A percentile compares a stretch with the other conserved stretches of the same genome.
phyloP scores from a whole-genome alignment of 2,888 invertebrate species.

The Eristalinus sepulchralis region DNA sequence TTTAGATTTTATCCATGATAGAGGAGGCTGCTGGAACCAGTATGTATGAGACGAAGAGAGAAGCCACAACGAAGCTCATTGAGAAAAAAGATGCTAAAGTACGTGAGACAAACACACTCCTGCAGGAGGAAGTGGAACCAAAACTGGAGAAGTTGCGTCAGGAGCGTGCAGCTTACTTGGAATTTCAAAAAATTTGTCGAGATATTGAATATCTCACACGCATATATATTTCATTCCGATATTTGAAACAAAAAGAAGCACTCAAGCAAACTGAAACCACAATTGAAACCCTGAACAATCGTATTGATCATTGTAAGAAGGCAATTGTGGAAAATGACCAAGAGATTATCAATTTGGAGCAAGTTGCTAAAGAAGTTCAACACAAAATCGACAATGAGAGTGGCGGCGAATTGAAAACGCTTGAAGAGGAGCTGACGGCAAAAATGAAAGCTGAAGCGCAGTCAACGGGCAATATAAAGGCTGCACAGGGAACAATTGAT shows the following conservation, averaged over 20 bases:
- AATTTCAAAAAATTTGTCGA: slow-evolving; percentile 92
- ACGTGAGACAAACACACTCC: slow-evolving; percentile 89
- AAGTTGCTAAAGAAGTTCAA: slow-evolving; percentile 84
- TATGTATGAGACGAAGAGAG: slow-evolving; percentile 97
- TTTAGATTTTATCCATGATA: slow-evolving; percentile 95
- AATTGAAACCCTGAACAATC: slow-evolving; percentile 82
- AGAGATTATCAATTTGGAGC: slow-evolving; percentile 83
- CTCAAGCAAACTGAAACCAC: slow-evolving; percentile 83
- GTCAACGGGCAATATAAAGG: slow-evolving; percentile 84
- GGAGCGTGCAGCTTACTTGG: slow-evolving; percentile 91
- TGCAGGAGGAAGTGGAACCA: slow-evolving; percentile 94
- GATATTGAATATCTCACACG: slow-evolving; percentile 91
- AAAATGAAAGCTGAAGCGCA: slow-evolving; percentile 87
- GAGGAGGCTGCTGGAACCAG: slow-evolving; percentile 99
- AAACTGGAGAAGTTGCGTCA: slow-evolving; percentile 91
- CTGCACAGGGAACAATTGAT: slow-evolving; percentile 85
- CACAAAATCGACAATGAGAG: slow-evolving; percentile 86
- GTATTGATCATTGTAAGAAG: slow-evolving; percentile 83
- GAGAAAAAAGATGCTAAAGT: slow-evolving; percentile 96
- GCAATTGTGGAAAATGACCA: slow-evolving; percentile 83
- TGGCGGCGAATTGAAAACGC: slow-evolving; percentile 84
- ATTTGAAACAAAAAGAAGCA: slow-evolving; percentile 80
- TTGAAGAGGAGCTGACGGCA: slow-evolving; percentile 85
- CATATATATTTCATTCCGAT: slow-evolving; percentile 82
- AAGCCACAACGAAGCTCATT: slow-evolving; percentile 91